Percentiles rank a stretch among this genome's conserved stretches.
Conservation (phyloP, 2,888 invertebrate genomes). For the Drepanosiphum platanoidis region DNA sequence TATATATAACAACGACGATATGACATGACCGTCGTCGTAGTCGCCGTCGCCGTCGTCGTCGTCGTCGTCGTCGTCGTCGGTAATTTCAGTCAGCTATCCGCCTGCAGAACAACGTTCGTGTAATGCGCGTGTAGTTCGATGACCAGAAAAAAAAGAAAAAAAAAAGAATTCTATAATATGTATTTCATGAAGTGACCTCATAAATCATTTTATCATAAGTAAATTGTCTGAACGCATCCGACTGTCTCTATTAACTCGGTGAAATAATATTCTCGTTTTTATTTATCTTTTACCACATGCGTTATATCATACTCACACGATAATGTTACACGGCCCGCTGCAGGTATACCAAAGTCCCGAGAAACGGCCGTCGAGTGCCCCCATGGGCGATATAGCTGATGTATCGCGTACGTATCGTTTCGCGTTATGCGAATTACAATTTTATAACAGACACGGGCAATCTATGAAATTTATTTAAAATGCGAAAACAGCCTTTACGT, state of each 20-base stretch:
- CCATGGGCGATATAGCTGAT: not conserved
- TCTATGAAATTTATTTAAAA: too few relatives aligned
- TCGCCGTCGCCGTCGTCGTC: too few relatives aligned
- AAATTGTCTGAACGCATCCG: constrained; percentile 18
- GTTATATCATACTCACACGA: not conserved
- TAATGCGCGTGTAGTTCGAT: constrained; percentile 51
- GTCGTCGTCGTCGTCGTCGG: too few relatives aligned
- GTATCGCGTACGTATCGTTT: not conserved
- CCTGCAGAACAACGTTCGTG: constrained; percentile 49
- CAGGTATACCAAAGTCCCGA: not conserved
- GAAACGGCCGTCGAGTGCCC: not conserved
- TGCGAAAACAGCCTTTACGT: not conserved
- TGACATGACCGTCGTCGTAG: constrained; percentile 53
- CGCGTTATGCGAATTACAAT: not conserved
- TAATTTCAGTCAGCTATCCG: constrained; percentile 45
- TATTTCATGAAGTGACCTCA: constrained; percentile 42
- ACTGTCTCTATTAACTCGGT: constrained; percentile 14
- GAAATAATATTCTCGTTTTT: constrained; percentile 4
- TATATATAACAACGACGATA: constrained; percentile 1
- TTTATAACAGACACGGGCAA: not conserved
- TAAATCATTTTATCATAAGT: constrained; percentile 30
- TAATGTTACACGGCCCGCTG: too few relatives aligned
- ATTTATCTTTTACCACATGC: not conserved
- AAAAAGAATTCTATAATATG: constrained; percentile 27
- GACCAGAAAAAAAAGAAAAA: constrained; percentile 56